Base-by-base conservation (phyloP, 2,888 invertebrate species). In the Candidula unifasciata region DNA sequence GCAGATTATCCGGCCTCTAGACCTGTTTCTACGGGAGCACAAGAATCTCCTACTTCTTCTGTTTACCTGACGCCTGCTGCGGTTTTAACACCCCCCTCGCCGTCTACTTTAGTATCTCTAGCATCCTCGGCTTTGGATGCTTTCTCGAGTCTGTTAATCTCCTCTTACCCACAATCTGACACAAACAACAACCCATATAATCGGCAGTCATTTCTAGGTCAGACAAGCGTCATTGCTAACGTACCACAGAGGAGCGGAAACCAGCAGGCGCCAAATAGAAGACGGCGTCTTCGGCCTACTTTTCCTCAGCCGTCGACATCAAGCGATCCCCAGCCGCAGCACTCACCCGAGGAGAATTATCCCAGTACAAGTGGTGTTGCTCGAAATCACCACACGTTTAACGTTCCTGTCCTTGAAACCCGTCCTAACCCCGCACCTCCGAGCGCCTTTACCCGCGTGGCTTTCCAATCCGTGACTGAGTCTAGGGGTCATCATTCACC, bases 261-360 rank as follows among this genome's bases (percentile, higher is more conserved):
- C 24, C 71, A 71, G n/a, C 37, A 35, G 71, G 8, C 24, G 76
- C 82, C 64, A n/a, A 76, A 76, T 44, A 54, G 82, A 10, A n/a
- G 68, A 10, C 35, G 76, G 52, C 76, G 76, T 30, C 52, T 76
- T 21, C 52, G 82, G 27, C 82, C 76, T 5, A 37, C 27, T 2
- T 35, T n/a, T 33, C 30, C 30, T 1, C 76, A 74, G 35, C 60
- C 33, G 33, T 64, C 76, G 18, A 52, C 68, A n/a, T 57, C 64
- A 33, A 44, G 0, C 6, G 66, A 21, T 44, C 3, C 44, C 10
- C 10, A 6, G 3, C 44, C 44, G 16, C 60, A 54, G 30, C 76
- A 52, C 0, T 66, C 64, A n/a, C 66, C 37, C 0, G 54, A 69
- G 35, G 24, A 21, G 10, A 78, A 21, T 21, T 3, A 30, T 1